Evolutionary conservation across 2,888 invertebrate species (phyloP).

Genomic region (Meliscaeva auricollis): DNA sequence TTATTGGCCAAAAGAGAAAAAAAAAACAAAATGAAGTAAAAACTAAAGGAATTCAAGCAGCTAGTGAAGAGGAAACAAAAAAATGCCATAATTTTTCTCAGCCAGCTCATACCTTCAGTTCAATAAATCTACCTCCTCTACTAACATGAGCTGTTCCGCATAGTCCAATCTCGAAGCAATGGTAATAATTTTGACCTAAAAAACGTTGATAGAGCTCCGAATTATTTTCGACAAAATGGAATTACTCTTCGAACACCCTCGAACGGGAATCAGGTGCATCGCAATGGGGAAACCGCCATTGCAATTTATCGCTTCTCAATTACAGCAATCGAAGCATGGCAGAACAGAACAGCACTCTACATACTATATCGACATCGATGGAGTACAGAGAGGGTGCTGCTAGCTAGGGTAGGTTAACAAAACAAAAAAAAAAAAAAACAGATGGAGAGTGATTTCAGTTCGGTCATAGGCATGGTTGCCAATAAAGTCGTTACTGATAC

Average conservation of each 20-base stretch:
- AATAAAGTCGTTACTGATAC: background rate
- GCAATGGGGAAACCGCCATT: slow-evolving; percentile 57
- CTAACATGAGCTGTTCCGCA: slow-evolving; percentile 3
- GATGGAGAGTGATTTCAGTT: slow-evolving; percentile 34
- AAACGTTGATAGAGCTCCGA: slow-evolving; percentile 69
- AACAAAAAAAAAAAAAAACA: background rate
- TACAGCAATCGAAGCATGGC: slow-evolving; percentile 64
- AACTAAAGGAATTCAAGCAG: background rate
- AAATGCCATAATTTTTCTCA: slow-evolving; percentile 51
- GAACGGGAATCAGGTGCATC: slow-evolving; percentile 45
- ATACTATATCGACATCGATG: background rate
- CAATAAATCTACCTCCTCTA: slow-evolving; percentile 51
- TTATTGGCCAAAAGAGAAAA: background rate
- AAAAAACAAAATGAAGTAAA: background rate
- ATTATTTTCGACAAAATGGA: slow-evolving; percentile 75
- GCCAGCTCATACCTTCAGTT: slow-evolving; percentile 21
- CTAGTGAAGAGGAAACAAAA: background rate
- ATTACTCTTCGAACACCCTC: slow-evolving; percentile 63
- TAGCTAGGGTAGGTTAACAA: background rate
- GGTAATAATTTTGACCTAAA: slow-evolving; percentile 61
- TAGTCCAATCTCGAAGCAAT: slow-evolving; percentile 7
- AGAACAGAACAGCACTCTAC: slow-evolving; percentile 5
- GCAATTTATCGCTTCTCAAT: slow-evolving; percentile 74
- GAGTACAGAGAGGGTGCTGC: background rate
- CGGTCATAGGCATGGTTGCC: slow-evolving; percentile 1